A percentile compares a stretch with the other conserved stretches of the same genome.
phyloP scores from a whole-genome alignment of 2,113 vertebrate species.

The Oriolus oriolus region DNA sequence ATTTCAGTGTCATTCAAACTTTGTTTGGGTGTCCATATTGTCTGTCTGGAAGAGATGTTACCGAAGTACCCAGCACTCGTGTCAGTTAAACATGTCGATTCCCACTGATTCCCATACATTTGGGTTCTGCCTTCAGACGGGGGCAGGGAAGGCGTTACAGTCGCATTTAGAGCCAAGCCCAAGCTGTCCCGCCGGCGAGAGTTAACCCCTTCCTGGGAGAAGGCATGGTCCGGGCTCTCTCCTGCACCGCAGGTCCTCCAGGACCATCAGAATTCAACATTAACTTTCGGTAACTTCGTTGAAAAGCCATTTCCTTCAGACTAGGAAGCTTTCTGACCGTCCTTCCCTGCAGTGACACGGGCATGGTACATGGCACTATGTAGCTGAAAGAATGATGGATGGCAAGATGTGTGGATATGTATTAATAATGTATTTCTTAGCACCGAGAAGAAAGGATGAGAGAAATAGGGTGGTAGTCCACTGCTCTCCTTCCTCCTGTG shows the following conservation, averaged over 20 bases:
- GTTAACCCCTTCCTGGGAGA: slow-evolving; percentile 18
- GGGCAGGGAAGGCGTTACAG: not conserved
- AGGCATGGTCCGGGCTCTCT: not conserved
- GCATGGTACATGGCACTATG: not conserved
- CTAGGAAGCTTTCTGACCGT: not conserved
- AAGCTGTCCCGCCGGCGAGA: not conserved
- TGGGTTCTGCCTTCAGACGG: not conserved
- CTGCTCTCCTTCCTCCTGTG: not conserved
- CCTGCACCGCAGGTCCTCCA: not conserved
- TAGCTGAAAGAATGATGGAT: not conserved
- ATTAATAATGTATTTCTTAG: not conserved
- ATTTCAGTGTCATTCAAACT: not conserved
- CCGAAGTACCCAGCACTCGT: not conserved
- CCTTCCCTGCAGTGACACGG: no score
- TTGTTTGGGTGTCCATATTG: not conserved
- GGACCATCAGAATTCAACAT: no score
- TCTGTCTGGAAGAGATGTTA: not conserved
- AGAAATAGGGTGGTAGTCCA: not conserved
- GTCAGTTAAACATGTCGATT: not conserved
- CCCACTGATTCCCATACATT: not conserved
- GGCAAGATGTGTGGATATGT: not conserved
- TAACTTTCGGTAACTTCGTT: not conserved
- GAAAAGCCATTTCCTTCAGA: not conserved
- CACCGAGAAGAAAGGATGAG: not conserved
- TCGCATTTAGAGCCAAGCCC: not conserved